Conservation (phyloP, 53 echinoderm and acorn worm genomes). For the Echinometra lucunter region DNA sequence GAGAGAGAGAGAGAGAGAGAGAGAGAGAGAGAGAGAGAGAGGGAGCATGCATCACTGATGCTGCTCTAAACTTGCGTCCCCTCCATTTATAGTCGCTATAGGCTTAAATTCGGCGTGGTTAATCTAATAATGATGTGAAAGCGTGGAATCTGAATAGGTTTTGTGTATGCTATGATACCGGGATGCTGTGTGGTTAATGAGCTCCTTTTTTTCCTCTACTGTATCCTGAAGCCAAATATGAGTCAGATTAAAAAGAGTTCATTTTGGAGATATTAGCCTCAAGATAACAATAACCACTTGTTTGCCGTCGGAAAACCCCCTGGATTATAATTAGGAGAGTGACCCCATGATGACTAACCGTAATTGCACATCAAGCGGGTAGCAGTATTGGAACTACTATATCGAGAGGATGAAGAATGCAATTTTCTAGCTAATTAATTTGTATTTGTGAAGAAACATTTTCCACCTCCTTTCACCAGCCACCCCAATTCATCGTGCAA, state of each 20-base stretch:
- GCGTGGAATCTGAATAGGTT: background rate
- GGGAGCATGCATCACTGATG: too few species aligned
- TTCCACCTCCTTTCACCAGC: background rate
- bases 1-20: background rate
- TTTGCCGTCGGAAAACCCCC: constrained; percentile 32
- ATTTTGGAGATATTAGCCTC: background rate
- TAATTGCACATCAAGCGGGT: background rate
- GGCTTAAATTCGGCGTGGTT: background rate
- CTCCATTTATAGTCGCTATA: background rate
- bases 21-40: background rate
- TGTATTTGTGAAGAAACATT: background rate
- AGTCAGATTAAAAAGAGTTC: background rate
- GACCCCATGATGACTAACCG: background rate
- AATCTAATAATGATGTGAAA: background rate
- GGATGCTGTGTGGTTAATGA: background rate
- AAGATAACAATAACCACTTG: constrained; percentile 49
- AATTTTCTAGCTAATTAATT: constrained; percentile 1
- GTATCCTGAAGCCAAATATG: background rate
- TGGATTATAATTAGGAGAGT: background rate
- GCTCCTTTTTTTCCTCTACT: background rate
- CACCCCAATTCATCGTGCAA: background rate
- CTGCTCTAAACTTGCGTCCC: background rate
- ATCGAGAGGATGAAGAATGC: background rate
- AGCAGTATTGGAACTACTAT: too few species aligned
- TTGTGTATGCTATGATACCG: background rate